Evolutionary conservation across 1,140 invertebrate species (phyloP).

Genomic region (Amyelois transitella): DNA sequence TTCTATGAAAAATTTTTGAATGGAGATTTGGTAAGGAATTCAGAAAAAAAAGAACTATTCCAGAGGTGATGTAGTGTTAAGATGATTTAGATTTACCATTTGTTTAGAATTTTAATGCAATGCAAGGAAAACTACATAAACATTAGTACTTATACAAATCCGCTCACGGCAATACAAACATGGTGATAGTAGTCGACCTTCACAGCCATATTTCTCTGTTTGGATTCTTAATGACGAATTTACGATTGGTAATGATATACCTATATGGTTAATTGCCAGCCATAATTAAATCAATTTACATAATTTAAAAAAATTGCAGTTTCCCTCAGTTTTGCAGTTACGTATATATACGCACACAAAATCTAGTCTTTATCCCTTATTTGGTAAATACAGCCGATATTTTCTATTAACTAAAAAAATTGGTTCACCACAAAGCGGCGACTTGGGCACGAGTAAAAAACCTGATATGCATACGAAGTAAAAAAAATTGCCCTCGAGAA

Average conservation of each 20-base stretch:
- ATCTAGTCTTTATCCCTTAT: no score
- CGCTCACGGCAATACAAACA: not conserved
- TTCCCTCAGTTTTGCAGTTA: no score
- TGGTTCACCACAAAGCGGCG: not conserved
- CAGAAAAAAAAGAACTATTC: not conserved
- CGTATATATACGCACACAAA: no score
- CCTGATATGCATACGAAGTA: not conserved
- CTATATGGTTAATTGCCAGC: not conserved
- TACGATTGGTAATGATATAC: no score
- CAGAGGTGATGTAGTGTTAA: not conserved
- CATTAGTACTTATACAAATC: not conserved
- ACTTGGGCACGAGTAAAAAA: not conserved
- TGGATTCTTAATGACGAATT: not conserved
- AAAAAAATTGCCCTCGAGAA: conserved; percentile 4
- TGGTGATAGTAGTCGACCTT: conserved; percentile 1
- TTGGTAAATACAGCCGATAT: no score
- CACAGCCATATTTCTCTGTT: not conserved
- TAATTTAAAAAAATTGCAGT: not conserved
- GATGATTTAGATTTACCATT: not conserved
- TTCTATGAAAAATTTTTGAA: not conserved
- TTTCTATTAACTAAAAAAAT: not conserved
- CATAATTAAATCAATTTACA: not conserved
- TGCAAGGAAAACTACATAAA: not conserved
- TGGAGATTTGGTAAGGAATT: not conserved
- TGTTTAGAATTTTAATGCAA: no score